Conservation (phyloP, 2,888 invertebrate species). For the Ligdia adustata region DNA sequence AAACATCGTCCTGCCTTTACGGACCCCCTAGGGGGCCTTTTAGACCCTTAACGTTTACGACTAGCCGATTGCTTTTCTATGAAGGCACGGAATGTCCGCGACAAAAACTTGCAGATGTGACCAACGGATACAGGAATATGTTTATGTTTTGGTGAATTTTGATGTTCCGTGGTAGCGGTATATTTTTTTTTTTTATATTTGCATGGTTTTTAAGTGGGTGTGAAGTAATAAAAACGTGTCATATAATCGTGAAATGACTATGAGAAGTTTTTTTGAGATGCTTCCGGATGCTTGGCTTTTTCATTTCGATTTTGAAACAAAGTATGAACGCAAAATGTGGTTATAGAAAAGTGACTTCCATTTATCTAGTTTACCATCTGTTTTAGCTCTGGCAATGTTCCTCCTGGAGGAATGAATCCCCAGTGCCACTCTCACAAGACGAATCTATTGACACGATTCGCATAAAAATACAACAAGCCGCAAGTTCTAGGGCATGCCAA, state of each 20-base stretch:
- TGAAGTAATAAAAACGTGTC: slow-evolving; percentile 16
- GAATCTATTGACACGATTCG: too few species aligned
- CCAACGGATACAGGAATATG: slow-evolving; percentile 62
- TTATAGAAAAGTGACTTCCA: too few species aligned
- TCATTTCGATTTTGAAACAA: too few species aligned
- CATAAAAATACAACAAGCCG: too few species aligned
- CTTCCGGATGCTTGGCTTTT: too few species aligned
- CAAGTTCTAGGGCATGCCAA: too few species aligned
- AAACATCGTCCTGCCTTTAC: slow-evolving; percentile 78
- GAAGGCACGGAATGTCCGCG: slow-evolving; percentile 74
- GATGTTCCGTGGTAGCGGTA: slow-evolving; percentile 37
- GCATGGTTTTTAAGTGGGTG: slow-evolving; percentile 25
- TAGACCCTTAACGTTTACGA: slow-evolving; percentile 86
- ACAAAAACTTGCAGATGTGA: slow-evolving; percentile 74
- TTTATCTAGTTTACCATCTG: too few species aligned
- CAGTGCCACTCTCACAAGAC: too few species aligned
- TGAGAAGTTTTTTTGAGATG: slow-evolving; percentile 1
- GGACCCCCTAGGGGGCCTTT: slow-evolving; percentile 84
- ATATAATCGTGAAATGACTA: neutral
- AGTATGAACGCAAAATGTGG: too few species aligned
- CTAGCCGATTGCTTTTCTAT: slow-evolving; percentile 86
- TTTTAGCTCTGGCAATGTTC: too few species aligned
- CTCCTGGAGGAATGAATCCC: too few species aligned
- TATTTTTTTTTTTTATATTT: slow-evolving; percentile 18
- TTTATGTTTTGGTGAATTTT: slow-evolving; percentile 58